These are phyloP conservation scores for Pandemis corylana DNA, from an alignment of 2,888 invertebrate species.

Conservation along the genomic window DNA sequence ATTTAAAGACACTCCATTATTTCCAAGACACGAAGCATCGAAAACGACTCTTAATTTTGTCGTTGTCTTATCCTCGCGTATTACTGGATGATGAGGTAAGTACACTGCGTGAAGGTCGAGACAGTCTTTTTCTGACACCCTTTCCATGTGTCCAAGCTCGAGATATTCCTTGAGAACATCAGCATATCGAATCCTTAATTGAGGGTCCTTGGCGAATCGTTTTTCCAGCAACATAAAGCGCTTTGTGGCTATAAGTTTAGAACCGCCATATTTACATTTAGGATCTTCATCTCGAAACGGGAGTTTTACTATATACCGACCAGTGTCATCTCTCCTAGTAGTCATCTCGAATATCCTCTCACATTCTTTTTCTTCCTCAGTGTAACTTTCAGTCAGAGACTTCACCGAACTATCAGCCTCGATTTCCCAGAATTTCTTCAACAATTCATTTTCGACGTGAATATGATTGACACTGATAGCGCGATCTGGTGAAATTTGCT, in stretches of 20 bases:
- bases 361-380: neutral
- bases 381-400: neutral
- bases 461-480: neutral
- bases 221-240: neutral
- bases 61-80: constrained; percentile 7
- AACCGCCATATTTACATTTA: neutral
- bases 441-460: neutral
- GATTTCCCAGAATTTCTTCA: neutral
- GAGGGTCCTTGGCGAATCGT: neutral
- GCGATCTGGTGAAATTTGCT: no score
- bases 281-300: neutral
- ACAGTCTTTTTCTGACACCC: neutral
- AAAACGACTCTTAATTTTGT: constrained; percentile 10
- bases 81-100: neutral
- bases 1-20: constrained; percentile 15
- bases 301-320: constrained; percentile 9
- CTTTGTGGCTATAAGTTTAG: neutral
- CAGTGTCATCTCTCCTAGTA: neutral
- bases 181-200: neutral
- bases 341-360: constrained; percentile 1
- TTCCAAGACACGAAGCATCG: constrained; percentile 19
- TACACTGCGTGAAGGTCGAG: neutral
- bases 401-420: neutral
- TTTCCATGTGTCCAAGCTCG: constrained; percentile 1
- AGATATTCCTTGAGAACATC: neutral